Conservation (phyloP, 2,888 invertebrate species). For the Parnassius orleans region DNA sequence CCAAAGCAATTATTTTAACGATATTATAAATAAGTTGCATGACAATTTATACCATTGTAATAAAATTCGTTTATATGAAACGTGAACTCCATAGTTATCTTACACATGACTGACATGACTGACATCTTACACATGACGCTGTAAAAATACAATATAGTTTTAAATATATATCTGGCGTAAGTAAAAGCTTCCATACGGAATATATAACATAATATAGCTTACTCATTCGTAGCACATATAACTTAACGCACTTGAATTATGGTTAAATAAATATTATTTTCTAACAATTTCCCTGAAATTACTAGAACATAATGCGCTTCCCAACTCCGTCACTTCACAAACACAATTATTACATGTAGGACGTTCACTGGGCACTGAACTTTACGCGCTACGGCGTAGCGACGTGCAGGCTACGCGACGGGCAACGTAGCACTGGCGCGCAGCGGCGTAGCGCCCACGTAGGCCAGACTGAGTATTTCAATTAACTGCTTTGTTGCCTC, state of each 20-base stretch:
- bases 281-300: constrained; percentile 13
- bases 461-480: constrained; percentile 54
- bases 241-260: constrained; percentile 14
- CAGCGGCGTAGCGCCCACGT: constrained; percentile 48
- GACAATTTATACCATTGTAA: constrained; percentile 2
- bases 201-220: constrained; percentile 1
- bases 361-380: constrained; percentile 52
- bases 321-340: constrained; percentile 47
- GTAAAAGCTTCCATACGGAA: constrained; percentile 9
- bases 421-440: constrained; percentile 73
- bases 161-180: constrained; percentile 3
- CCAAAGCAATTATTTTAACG: constrained; percentile 22
- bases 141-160: background rate
- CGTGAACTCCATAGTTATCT: too few species aligned
- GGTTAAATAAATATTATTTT: background rate
- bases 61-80: background rate
- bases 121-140: too few species aligned
- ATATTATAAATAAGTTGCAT: constrained; percentile 20
- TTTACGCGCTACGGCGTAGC: constrained; percentile 53
- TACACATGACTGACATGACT: too few species aligned
- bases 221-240: constrained; percentile 21
- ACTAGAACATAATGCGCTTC: constrained; percentile 47
- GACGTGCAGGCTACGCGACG: constrained; percentile 69
- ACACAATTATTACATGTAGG: constrained; percentile 59
- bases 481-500: constrained; percentile 74